phyloP scores from a whole-genome alignment of 2,888 invertebrate genomes.

The Synanthedon formicaeformis region DNA sequence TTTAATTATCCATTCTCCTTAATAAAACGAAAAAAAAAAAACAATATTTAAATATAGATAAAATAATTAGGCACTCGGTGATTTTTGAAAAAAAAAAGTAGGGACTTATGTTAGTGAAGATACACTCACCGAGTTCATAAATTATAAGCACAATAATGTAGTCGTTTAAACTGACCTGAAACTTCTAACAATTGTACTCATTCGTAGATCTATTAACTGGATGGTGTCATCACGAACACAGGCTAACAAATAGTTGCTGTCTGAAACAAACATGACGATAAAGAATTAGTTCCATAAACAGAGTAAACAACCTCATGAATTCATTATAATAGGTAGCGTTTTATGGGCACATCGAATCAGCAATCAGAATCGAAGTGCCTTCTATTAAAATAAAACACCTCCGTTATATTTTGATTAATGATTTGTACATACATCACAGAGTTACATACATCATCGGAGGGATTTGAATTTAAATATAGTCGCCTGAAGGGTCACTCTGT shows the following conservation, averaged over 20 bases:
- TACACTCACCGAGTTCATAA: too few relatives aligned
- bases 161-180: conserved; percentile 77
- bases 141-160: background rate
- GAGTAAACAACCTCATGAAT: background rate
- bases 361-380: background rate
- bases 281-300: conserved; percentile 2
- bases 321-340: background rate
- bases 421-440: background rate
- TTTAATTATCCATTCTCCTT: too few relatives aligned
- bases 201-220: conserved; percentile 93
- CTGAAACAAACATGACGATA: conserved; percentile 64
- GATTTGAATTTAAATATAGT: background rate
- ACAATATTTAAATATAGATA: too few relatives aligned
- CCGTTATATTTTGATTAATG: conserved; percentile 11
- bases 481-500: background rate
- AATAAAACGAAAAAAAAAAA: too few relatives aligned
- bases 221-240: conserved; percentile 96
- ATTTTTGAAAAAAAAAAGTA: too few relatives aligned
- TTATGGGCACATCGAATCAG: background rate
- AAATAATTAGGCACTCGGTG: too few relatives aligned
- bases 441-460: background rate
- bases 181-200: conserved; percentile 90
- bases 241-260: conserved; percentile 88
- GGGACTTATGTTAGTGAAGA: too few relatives aligned
- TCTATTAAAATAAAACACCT: conserved; percentile 1